Evolutionary conservation across 2,888 invertebrate species (phyloP).

Genomic region (Encarsia formosa): DNA sequence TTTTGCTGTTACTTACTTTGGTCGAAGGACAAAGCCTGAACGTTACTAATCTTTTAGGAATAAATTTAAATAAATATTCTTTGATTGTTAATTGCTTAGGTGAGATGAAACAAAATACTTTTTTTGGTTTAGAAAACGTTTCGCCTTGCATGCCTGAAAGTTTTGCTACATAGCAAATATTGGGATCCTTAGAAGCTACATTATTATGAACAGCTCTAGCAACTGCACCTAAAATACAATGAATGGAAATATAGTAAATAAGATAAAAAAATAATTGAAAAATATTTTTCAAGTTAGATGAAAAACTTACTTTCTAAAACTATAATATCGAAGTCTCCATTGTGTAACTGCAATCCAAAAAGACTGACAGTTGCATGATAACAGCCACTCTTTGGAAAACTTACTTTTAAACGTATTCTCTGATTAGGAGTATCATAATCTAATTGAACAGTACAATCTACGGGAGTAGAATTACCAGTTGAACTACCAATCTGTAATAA

Average conservation of each 20-base stretch:
- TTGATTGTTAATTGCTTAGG: constrained; percentile 89
- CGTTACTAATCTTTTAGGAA: constrained; percentile 85
- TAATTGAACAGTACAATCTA: constrained; percentile 57
- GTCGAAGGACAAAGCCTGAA: constrained; percentile 92
- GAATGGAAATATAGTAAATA: constrained; percentile 10
- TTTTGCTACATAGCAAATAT: constrained; percentile 82
- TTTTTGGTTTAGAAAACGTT: constrained; percentile 70
- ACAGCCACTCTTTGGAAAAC: constrained; percentile 76
- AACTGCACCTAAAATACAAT: constrained; percentile 61
- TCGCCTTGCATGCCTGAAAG: constrained; percentile 61
- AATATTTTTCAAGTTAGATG: not conserved
- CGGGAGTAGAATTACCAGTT: constrained; percentile 55
- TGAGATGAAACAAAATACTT: constrained; percentile 85
- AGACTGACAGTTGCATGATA: constrained; percentile 78
- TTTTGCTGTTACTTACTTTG: constrained; percentile 67
- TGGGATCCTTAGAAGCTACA: constrained; percentile 78
- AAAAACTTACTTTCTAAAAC: constrained; percentile 80
- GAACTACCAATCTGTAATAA: constrained; percentile 60
- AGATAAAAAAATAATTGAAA: not conserved
- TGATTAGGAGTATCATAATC: constrained; percentile 76
- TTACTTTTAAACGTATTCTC: constrained; percentile 71
- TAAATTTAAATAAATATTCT: constrained; percentile 88
- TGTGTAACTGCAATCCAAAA: constrained; percentile 70
- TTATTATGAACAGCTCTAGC: constrained; percentile 82
- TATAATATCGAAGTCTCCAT: constrained; percentile 89